phyloP scores from a whole-genome alignment of 35 echinoderm and acorn worm species.

The Lytechinus variegatus region DNA sequence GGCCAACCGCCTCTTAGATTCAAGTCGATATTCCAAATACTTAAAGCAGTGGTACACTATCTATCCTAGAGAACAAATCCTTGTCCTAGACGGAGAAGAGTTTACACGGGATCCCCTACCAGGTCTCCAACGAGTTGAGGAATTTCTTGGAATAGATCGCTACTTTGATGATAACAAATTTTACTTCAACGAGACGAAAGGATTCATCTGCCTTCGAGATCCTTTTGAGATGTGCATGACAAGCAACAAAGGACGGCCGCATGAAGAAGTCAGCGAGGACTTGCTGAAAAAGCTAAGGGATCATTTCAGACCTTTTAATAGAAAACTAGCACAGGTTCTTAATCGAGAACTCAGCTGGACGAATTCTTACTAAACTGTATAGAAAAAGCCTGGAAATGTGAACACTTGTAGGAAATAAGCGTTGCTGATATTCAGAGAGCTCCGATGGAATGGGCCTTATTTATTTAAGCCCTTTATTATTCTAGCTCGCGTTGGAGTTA shows the following conservation, averaged over 20 bases:
- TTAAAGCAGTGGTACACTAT: slow-evolving; percentile 40
- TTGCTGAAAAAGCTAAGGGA: slow-evolving; percentile 50
- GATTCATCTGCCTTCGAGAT: slow-evolving; percentile 65
- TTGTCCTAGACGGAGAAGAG: slow-evolving; percentile 57
- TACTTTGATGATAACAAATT: slow-evolving; percentile 61
- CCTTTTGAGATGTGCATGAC: slow-evolving; percentile 66
- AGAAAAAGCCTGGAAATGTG: not conserved
- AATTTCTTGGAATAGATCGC: slow-evolving; percentile 54
- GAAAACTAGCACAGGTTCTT: slow-evolving; percentile 12
- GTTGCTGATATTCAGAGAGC: too few relatives aligned
- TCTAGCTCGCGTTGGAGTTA: too few relatives aligned
- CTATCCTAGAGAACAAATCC: slow-evolving; percentile 58
- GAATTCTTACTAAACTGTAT: not conserved
- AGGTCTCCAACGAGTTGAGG: slow-evolving; percentile 55
- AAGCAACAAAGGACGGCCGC: slow-evolving; percentile 46
- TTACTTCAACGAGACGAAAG: slow-evolving; percentile 56
- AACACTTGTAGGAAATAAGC: too few relatives aligned
- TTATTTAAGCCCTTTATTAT: too few relatives aligned
- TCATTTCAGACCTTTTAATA: slow-evolving; percentile 66
- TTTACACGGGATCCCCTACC: slow-evolving; percentile 47
- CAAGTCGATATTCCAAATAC: slow-evolving; percentile 55
- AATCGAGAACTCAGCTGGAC: not conserved
- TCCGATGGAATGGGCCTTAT: too few relatives aligned
- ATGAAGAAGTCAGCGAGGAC: slow-evolving; percentile 46
- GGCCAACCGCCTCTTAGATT: slow-evolving; percentile 56